phyloP scores from a whole-genome alignment of 2,113 vertebrate genomes.

The Oryzias javanicus region DNA sequence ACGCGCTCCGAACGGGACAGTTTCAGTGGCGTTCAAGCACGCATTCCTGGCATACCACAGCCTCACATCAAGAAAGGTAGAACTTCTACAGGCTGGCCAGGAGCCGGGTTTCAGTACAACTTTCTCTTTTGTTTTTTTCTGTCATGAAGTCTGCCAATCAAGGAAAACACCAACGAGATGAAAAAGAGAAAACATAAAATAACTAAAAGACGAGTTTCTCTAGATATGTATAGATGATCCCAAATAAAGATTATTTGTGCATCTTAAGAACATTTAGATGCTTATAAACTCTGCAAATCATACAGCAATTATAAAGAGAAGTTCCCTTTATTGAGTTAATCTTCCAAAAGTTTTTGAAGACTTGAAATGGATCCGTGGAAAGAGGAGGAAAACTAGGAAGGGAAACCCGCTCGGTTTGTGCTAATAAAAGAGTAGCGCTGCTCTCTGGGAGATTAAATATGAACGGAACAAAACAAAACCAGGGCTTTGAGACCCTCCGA shows the following conservation, averaged over 20 bases:
- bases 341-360: constrained; percentile 11
- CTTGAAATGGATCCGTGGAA: constrained; percentile 26
- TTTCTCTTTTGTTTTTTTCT: constrained; percentile 23
- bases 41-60: constrained; percentile 69
- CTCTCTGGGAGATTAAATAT: constrained; percentile 80
- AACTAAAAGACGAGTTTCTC: background rate
- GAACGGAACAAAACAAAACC: constrained; percentile 79
- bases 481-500: constrained; percentile 74
- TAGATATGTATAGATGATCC: too few species aligned
- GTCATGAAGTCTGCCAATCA: constrained; percentile 21
- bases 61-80: constrained; percentile 34
- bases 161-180: background rate
- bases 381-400: constrained; percentile 50
- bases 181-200: background rate
- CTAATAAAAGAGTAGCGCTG: constrained; percentile 73
- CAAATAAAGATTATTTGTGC: too few species aligned
- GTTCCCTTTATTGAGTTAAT: background rate
- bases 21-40: constrained; percentile 44
- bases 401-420: constrained; percentile 65
- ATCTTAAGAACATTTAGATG: too few species aligned
- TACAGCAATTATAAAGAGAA: too few species aligned
- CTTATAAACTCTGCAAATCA: too few species aligned
- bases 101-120: constrained; percentile 69
- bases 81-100: constrained; percentile 64
- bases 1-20: constrained; percentile 44